phyloP scores from a whole-genome alignment of 2,888 invertebrate species.

The Podabrus alpinus region DNA sequence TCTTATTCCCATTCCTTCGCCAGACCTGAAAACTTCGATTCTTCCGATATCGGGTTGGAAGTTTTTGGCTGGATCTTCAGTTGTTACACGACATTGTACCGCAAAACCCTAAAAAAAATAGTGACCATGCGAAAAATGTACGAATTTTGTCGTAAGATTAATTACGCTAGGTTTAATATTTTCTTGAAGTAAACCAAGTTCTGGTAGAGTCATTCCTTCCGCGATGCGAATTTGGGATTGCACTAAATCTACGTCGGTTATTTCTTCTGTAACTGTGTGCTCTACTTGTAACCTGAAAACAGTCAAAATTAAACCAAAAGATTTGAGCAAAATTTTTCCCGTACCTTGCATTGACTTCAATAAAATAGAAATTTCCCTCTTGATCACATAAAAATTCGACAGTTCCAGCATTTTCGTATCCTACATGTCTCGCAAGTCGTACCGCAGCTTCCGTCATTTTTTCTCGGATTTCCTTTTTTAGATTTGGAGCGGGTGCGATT shows the following conservation, averaged over 20 bases:
- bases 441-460: constrained; percentile 91
- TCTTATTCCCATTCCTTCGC: constrained; percentile 99
- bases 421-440: constrained; percentile 85
- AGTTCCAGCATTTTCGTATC: constrained; percentile 97
- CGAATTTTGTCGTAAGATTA: background rate
- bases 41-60: constrained; percentile 99
- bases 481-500: constrained; percentile 94
- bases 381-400: constrained; percentile 96
- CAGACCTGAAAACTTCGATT: constrained; percentile 94
- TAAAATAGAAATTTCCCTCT: constrained; percentile 95
- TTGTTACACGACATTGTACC: constrained; percentile 97
- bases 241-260: constrained; percentile 97
- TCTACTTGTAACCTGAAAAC: constrained; percentile 86
- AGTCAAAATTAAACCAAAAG: background rate
- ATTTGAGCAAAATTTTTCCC: background rate
- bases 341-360: constrained; percentile 94
- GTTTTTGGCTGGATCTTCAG: constrained; percentile 95
- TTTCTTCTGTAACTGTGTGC: constrained; percentile 99
- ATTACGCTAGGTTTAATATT: constrained; percentile 71
- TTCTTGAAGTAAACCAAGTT: constrained; percentile 88
- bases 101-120: constrained; percentile 71
- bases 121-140: background rate
- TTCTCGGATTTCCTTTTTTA: constrained; percentile 76
- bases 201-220: constrained; percentile 92
- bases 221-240: constrained; percentile 96